These are phyloP conservation scores for Drosophila athabasca DNA, from an alignment of 1,140 invertebrate genomes.

Conservation along the genomic window DNA sequence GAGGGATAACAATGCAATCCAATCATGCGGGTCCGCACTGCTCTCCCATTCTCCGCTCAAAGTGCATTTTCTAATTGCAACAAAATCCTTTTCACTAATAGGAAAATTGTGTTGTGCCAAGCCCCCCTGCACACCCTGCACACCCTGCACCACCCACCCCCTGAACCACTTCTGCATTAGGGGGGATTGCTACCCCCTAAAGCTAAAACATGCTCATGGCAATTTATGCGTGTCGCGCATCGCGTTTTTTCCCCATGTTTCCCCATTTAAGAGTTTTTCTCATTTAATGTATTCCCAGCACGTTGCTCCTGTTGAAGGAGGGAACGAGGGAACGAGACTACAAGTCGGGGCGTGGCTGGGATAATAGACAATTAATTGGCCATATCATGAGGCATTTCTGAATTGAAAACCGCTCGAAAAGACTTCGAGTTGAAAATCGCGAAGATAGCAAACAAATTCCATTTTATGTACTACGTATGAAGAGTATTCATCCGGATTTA, in stretches of 20 bases:
- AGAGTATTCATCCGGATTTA: too few relatives aligned
- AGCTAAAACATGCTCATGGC: constrained; percentile 24
- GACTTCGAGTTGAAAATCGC: background rate
- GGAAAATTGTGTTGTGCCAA: constrained; percentile 72
- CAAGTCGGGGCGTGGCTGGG: background rate
- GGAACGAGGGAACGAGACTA: background rate
- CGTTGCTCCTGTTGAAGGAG: background rate
- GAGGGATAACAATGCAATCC: constrained; percentile 9
- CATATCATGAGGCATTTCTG: background rate
- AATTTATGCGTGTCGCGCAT: constrained; percentile 63
- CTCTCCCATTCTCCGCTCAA: constrained; percentile 8
- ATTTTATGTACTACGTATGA: too few relatives aligned
- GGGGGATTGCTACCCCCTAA: too few relatives aligned
- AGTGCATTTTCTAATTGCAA: constrained; percentile 81
- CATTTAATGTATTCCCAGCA: constrained; percentile 28
- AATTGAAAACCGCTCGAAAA: background rate
- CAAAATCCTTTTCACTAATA: constrained; percentile 74
- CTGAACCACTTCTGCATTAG: too few relatives aligned
- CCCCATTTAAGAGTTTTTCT: constrained; percentile 10
- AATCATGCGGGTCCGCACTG: constrained; percentile 4
- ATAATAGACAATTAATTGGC: constrained; percentile 2
- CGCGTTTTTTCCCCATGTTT: constrained; percentile 23
- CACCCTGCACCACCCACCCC: background rate
- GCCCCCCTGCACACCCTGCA: constrained; percentile 7
- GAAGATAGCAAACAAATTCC: too few relatives aligned